Conservation (phyloP, 2,113 vertebrate genomes). For the Xiphias gladius region DNA sequence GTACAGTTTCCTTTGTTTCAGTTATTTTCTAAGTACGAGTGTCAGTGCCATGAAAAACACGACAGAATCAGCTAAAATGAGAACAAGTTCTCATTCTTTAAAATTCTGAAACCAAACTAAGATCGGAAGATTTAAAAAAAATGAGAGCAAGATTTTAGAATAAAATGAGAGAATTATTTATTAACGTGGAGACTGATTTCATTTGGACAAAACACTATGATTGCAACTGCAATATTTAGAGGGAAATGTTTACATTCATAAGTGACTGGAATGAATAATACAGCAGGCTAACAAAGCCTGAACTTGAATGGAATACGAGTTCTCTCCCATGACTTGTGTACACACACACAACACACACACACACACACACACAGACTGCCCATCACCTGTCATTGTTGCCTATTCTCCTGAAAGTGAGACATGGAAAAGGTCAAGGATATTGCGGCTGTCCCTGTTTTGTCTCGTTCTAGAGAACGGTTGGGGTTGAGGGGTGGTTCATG, state of each 20-base stretch:
- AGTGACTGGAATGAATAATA: slow-evolving; percentile 30
- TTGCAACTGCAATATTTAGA: neutral
- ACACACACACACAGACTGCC: neutral
- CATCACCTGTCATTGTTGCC: slow-evolving; percentile 21
- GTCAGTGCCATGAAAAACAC: neutral
- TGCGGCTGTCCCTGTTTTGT: slow-evolving; percentile 31
- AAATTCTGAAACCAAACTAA: neutral
- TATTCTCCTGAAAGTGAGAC: slow-evolving; percentile 39
- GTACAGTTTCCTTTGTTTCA: neutral
- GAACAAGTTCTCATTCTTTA: neutral
- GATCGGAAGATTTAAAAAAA: neutral
- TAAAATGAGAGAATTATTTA: neutral
- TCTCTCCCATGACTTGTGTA: neutral
- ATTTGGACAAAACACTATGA: neutral
- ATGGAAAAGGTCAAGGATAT: slow-evolving; percentile 53
- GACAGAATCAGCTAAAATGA: neutral
- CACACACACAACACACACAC: slow-evolving; percentile 16
- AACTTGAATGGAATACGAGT: neutral
- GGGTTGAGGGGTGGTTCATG: neutral
- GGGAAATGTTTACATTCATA: slow-evolving; percentile 18
- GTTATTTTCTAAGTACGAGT: neutral
- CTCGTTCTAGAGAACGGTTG: neutral
- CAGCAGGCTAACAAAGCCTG: slow-evolving; percentile 29
- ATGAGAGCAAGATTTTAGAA: neutral
- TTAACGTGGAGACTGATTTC: neutral